These are phyloP conservation scores for Girardia tigrina DNA, from an alignment of 2,888 invertebrate genomes.

Conservation along the genomic window DNA sequence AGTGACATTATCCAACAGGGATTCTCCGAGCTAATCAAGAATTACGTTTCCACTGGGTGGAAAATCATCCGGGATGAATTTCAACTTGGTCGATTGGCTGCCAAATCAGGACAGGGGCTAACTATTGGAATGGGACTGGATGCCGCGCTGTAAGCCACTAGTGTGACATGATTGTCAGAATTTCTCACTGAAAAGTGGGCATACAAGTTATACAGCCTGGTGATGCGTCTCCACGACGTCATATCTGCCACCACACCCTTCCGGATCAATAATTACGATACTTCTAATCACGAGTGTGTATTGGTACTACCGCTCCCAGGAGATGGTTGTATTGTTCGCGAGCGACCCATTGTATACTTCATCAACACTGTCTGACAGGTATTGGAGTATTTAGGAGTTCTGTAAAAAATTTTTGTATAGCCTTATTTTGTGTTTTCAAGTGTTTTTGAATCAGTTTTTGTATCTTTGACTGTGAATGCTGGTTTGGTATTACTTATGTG, in stretches of 20 bases:
- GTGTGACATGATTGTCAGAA: constrained; percentile 57
- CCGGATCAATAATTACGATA: too few species aligned
- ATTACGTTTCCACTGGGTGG: constrained; percentile 66
- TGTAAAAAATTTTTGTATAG: too few species aligned
- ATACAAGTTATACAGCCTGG: constrained; percentile 67
- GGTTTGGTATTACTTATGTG: too few species aligned
- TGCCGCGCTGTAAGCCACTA: constrained; percentile 44
- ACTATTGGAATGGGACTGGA: not conserved
- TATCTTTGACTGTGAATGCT: too few species aligned
- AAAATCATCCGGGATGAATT: constrained; percentile 56
- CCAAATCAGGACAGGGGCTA: constrained; percentile 56
- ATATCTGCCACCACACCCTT: too few species aligned
- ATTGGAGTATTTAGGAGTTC: too few species aligned
- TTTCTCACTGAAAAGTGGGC: constrained; percentile 63
- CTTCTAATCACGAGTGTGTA: not conserved
- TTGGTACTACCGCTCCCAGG: not conserved
- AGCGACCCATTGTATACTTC: constrained; percentile 58
- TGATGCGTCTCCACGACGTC: constrained; percentile 37
- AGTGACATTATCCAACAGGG: constrained; percentile 57
- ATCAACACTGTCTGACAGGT: constrained; percentile 75
- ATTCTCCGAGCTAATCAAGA: constrained; percentile 62
- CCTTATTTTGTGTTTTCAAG: too few species aligned
- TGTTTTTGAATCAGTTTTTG: too few species aligned
- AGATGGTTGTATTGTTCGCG: constrained; percentile 37
- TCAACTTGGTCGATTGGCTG: not conserved